These are phyloP conservation scores for Anoncus sp. DNA, from an alignment of 2,888 invertebrate species.

Conservation along the genomic window DNA sequence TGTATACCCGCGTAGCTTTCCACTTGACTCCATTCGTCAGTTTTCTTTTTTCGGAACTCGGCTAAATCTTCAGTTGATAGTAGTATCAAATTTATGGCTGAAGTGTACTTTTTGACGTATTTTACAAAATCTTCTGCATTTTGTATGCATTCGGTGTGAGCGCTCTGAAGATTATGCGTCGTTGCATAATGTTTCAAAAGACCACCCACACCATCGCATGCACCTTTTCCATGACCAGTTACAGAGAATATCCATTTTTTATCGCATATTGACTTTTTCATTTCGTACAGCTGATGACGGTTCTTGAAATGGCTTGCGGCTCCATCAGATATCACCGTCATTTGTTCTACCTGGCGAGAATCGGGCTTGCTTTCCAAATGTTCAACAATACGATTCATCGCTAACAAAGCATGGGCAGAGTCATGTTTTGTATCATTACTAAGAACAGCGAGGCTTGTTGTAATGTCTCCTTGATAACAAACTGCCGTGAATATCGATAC, in stretches of 20 bases:
- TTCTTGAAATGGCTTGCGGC: constrained; percentile 42
- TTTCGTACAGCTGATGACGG: constrained; percentile 24
- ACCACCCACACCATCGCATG: constrained; percentile 36
- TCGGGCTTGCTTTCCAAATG: neutral
- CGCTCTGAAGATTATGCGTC: constrained; percentile 26
- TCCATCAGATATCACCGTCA: constrained; percentile 34
- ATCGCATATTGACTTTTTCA: constrained; percentile 4
- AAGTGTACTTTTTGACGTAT: constrained; percentile 1
- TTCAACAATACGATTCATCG: neutral
- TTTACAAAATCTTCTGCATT: constrained; percentile 26
- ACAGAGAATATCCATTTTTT: constrained; percentile 42
- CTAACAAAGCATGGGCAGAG: neutral
- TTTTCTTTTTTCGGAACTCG: neutral
- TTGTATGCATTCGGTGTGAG: constrained; percentile 21
- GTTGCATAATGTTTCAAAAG: neutral
- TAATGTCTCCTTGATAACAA: neutral
- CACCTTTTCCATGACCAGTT: constrained; percentile 48
- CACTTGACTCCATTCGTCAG: neutral
- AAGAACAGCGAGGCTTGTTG: neutral
- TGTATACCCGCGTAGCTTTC: neutral
- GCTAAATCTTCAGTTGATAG: neutral
- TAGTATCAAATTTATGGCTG: neutral
- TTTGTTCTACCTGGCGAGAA: neutral
- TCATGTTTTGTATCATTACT: constrained; percentile 1
- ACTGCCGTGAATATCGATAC: constrained; percentile 1